Percentiles rank a stretch among this genome's conserved stretches.
Conservation (phyloP, 2,113 vertebrate species). For the Emydura subglobosa region DNA sequence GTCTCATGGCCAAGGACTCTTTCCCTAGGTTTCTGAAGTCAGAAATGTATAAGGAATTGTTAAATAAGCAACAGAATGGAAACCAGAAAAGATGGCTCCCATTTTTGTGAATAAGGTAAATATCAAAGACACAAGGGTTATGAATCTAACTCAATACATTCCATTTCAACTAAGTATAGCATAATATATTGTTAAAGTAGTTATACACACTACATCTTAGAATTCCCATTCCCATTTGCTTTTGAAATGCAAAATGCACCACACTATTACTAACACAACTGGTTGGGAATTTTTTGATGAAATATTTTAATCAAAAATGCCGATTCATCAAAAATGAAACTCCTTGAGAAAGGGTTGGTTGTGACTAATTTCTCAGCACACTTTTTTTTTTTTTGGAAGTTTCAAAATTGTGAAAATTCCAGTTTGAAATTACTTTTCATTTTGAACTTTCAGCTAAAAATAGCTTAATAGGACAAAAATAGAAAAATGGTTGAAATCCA, state of each 20-base stretch:
- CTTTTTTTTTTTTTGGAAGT: neutral
- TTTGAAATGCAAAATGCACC: neutral
- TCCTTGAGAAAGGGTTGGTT: neutral
- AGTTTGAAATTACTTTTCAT: neutral
- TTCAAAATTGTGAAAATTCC: neutral
- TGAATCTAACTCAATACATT: neutral
- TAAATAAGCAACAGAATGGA: slow-evolving; percentile 71
- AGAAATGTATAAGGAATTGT: slow-evolving; percentile 80
- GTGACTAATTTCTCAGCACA: neutral
- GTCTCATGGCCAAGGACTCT: slow-evolving; percentile 86
- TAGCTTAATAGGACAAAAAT: neutral
- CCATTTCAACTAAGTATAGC: neutral
- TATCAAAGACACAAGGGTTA: neutral
- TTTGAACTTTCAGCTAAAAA: neutral
- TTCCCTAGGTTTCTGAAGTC: slow-evolving; percentile 85
- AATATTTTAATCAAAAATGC: neutral
- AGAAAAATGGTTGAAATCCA: neutral
- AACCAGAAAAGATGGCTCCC: slow-evolving; percentile 79
- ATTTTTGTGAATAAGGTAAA: slow-evolving; percentile 70
- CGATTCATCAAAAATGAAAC: neutral
- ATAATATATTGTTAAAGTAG: neutral
- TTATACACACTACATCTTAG: neutral
- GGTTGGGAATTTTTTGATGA: neutral
- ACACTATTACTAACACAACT: neutral
- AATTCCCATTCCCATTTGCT: neutral